A percentile compares a stretch with the other conserved stretches of the same genome.
These are phyloP conservation scores for Corbicula japonica DNA, from an alignment of 2,888 invertebrate genomes.

Conservation along the genomic window DNA sequence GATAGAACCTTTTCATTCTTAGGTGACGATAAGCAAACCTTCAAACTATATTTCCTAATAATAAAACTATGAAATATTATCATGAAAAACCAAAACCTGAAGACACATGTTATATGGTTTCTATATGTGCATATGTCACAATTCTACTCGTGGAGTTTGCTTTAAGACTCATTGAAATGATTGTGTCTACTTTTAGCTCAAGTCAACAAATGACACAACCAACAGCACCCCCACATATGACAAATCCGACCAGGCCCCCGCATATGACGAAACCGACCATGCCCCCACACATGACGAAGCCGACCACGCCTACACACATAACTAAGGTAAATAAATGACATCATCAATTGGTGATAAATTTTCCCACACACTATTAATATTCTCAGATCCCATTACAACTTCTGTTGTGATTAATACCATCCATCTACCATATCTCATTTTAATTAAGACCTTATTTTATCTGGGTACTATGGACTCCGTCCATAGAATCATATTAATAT, in stretches of 20 bases:
- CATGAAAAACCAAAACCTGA: not conserved
- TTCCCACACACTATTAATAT: too few relatives aligned
- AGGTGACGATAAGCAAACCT: too few relatives aligned
- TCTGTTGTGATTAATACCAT: too few relatives aligned
- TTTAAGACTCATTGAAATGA: too few relatives aligned
- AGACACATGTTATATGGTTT: not conserved
- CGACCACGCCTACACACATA: not conserved
- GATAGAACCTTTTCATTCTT: too few relatives aligned
- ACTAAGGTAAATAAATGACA: not conserved
- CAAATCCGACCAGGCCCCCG: conserved; percentile 1
- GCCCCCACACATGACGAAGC: not conserved
- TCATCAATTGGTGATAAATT: not conserved
- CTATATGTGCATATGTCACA: too few relatives aligned
- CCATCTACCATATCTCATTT: too few relatives aligned
- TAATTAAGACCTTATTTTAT: too few relatives aligned
- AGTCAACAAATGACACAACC: conserved; percentile 28
- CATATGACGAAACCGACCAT: not conserved
- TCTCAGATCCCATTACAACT: too few relatives aligned
- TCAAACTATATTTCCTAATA: not conserved
- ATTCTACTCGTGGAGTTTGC: too few relatives aligned
- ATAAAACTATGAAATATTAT: not conserved
- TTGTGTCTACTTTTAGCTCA: conserved; percentile 5
- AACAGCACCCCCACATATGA: conserved; percentile 20
- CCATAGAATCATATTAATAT: too few relatives aligned
- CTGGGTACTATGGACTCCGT: too few relatives aligned